Evolutionary conservation across 1,140 invertebrate genomes (phyloP), one percentile per base, ranked within the genome.

Genomic region (Thaumetopoea pityocampa): DNA sequence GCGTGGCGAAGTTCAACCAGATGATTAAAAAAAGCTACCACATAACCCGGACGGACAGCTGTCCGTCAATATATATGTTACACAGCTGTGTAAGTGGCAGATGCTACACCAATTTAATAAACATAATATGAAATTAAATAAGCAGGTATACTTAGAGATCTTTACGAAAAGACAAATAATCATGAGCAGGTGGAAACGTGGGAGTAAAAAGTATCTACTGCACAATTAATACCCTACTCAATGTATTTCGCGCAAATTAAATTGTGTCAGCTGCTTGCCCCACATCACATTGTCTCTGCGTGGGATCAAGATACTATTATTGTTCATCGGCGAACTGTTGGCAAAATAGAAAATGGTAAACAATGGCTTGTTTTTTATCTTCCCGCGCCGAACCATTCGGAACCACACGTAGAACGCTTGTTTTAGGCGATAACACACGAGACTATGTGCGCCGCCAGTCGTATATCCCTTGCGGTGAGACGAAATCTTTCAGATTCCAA

Each of bases 231-330:
- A 64, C 53, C 40, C 33, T 18, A 41, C 38, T 46, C n/a, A 42
- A 57, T 63, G 49, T 62, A 59, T 68, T 73, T 74, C 66, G 63
- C 56, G 49, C 65, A 74, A 74, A 77, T 71, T 69, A 61, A 80
- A 79, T 83, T 79, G 73, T 83, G 73, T 73, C 73, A 79, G 67
- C 58, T 64, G 62, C 60, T 66, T 72, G 67, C 62, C 65, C 76
- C 67, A 83, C 76, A 74, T 78, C 48, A 64, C 49, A 80, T 80
- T 80, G 76, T 80, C 47, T 61, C 37, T 46, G 27, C 78, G 78
- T 83, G 78, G 56, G 78, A 83, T 53, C 53, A 45, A 61, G 49
- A 64, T 51, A 61, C 46, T 50, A 60, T 69, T 57, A 68, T 79
- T 76, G 71, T 76, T 68, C 57, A 64, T 65, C 49, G 57, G 36